Percentiles rank a stretch among this genome's conserved stretches.
phyloP scores from a whole-genome alignment of 2,888 invertebrate genomes.

The Cephus pygmeus region DNA sequence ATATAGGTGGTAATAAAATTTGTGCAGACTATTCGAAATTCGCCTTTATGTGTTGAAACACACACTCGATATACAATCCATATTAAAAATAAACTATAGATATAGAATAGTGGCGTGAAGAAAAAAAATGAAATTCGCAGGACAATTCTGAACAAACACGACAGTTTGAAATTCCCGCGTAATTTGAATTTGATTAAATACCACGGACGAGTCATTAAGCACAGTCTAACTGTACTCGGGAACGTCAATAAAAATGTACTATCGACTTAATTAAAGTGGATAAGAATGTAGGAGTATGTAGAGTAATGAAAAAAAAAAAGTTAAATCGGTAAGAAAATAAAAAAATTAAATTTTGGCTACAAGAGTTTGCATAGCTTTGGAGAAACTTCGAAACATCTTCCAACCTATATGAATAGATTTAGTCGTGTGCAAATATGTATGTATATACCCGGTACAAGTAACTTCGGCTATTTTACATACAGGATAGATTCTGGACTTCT shows the following conservation, averaged over 20 bases:
- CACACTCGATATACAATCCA: not conserved
- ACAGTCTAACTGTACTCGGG: not conserved
- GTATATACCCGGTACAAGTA: not conserved
- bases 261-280: no score
- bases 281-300: not conserved
- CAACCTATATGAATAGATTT: not conserved
- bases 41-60: not conserved
- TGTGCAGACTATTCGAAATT: not conserved
- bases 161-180: not conserved
- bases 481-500: no score
- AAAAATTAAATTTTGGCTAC: not conserved
- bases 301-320: slow-evolving; percentile 22
- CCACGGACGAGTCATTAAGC: not conserved
- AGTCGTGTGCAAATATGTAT: no score
- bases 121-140: not conserved
- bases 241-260: not conserved
- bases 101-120: not conserved
- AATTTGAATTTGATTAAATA: not conserved
- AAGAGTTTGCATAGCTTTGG: not conserved
- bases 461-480: not conserved
- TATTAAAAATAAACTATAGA: not conserved
- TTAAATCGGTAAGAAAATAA: slow-evolving; percentile 20
- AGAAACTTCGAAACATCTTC: not conserved
- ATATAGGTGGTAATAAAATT: not conserved
- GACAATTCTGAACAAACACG: not conserved